Conservation (phyloP, 1,140 invertebrate genomes). For the Anastatus disparis region DNA sequence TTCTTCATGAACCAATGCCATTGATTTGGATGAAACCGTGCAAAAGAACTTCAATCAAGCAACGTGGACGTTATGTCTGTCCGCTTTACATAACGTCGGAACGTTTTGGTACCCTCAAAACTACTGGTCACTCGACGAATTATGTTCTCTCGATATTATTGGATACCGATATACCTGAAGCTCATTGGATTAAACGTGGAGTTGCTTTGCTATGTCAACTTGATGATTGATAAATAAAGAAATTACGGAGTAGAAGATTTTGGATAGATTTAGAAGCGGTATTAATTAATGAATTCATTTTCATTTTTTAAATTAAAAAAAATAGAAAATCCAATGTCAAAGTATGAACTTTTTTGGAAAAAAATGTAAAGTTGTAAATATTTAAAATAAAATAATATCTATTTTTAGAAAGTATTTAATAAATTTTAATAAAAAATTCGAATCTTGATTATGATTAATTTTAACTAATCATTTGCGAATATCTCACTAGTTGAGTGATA, state of each 20-base stretch:
- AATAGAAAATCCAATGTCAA: no score
- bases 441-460: no score
- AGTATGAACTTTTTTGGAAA: no score
- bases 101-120: conserved; percentile 83
- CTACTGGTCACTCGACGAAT: conserved; percentile 92
- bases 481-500: no score
- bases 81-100: conserved; percentile 91
- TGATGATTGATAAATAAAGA: conserved; percentile 70
- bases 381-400: no score
- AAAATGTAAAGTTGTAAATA: no score
- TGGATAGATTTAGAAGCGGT: no score
- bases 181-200: conserved; percentile 90
- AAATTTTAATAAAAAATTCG: no score
- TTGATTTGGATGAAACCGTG: conserved; percentile 78
- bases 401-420: no score
- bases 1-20: conserved; percentile 84
- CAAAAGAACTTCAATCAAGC: conserved; percentile 67
- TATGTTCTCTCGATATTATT: conserved; percentile 85
- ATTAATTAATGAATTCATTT: no score
- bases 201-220: conserved; percentile 87
- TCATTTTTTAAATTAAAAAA: no score
- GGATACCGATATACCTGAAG: conserved; percentile 73
- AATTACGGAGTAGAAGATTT: background rate
- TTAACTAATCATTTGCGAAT: no score
- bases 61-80: conserved; percentile 76